Evolutionary conservation across 2,113 vertebrate species (phyloP), one percentile per base, ranked within the genome.

Genomic region (Etheostoma spectabile): DNA sequence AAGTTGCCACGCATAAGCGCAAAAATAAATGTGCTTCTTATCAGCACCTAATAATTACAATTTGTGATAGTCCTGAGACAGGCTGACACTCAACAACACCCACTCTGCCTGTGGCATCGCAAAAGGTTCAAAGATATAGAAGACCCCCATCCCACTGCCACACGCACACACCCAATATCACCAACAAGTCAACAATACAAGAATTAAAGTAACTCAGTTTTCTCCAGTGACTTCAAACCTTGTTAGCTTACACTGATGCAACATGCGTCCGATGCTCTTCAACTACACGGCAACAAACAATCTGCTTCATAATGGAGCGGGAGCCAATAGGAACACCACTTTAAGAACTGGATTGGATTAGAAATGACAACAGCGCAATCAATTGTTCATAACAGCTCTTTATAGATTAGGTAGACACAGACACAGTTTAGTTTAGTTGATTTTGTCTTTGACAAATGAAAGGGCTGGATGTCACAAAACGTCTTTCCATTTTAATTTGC

Each of bases 11-110:
- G 13, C 70, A 55, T n/a, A 4, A 74, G 45, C 8, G 33, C 51
- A 45, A 70, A 63, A 62, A 77, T 64, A 88, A 70, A 84, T 48
- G 15, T 53, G 61, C 15, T 71, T 74, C 53, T 49, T 35, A 63
- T 5, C 4, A 75, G 70, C 55, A 81, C 24, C 76, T 52, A 57
- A 67, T 64, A 63, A 80, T 85, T 72, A 80, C 52, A 46, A 53
- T 68, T 55, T n/a, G 16, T 35, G 68, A 60, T 48, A 7, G 38
- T 59, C 38, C 30, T 8, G 24, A 83, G 69, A 74, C 45, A 56
- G 63, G 16, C 52, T 21, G 68, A 68, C 55, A 63, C 24, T 60
- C 10, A 5, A 19, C 18, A n/a, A 18, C 52, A 42, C 80, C 78
- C 46, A 46, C 64, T 48, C 74, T 0, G 22, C 18, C 48, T 49